Conservation (phyloP, 2,888 invertebrate genomes). For the Nemurella pictetii region DNA sequence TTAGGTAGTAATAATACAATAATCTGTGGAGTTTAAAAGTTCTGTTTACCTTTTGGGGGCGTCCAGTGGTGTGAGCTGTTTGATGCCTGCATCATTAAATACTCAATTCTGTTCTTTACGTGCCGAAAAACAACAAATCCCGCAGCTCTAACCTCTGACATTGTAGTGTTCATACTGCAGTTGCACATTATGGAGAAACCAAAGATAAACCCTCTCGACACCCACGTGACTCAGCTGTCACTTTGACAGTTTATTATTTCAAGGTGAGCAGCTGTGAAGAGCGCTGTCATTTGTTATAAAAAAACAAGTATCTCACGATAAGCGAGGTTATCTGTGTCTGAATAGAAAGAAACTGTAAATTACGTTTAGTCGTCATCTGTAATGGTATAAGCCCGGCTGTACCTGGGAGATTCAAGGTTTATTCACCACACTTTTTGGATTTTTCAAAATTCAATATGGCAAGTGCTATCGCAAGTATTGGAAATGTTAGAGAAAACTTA, state of each 20-base stretch:
- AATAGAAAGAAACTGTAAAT: neutral
- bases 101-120: constrained; percentile 67
- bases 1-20: too few species aligned
- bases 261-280: neutral
- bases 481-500: constrained; percentile 61
- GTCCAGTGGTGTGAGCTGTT: constrained; percentile 91
- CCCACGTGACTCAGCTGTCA: neutral
- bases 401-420: constrained; percentile 24
- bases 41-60: constrained; percentile 80
- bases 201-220: neutral
- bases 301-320: neutral
- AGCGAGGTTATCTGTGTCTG: neutral
- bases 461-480: constrained; percentile 55
- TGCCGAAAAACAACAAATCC: constrained; percentile 83
- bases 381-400: neutral
- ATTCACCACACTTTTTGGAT: neutral
- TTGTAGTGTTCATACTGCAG: neutral
- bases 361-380: neutral
- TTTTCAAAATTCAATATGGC: constrained; percentile 23
- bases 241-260: neutral
- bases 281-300: neutral
- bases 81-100: constrained; percentile 81
- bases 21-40: neutral
- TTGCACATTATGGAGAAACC: neutral
- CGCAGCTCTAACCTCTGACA: constrained; percentile 63